phyloP scores from a whole-genome alignment of 2,113 vertebrate species.

The Reinhardtius hippoglossoides region DNA sequence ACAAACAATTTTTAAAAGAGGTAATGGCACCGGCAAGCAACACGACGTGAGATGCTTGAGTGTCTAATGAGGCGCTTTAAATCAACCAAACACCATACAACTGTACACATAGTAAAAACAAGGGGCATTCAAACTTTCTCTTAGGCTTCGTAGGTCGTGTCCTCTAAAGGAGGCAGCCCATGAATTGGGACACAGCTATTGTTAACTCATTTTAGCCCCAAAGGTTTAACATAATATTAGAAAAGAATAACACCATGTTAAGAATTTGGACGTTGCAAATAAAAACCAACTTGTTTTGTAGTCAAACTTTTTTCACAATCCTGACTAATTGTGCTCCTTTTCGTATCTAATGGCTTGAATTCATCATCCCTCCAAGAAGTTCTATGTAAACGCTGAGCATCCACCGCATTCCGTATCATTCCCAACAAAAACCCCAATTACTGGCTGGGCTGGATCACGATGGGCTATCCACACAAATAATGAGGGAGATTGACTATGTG shows the following conservation, averaged over 20 bases:
- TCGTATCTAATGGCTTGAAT: constrained; percentile 21
- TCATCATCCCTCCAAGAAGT: constrained; percentile 12
- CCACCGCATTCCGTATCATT: constrained; percentile 39
- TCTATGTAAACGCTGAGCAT: constrained; percentile 31
- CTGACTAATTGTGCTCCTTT: constrained; percentile 23
- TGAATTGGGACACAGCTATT: too few relatives aligned
- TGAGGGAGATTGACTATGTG: constrained; percentile 56
- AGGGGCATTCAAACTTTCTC: too few relatives aligned
- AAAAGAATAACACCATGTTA: not conserved
- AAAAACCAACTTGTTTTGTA: constrained; percentile 18
- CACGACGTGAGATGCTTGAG: too few relatives aligned
- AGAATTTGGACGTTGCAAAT: not conserved
- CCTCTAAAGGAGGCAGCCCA: too few relatives aligned
- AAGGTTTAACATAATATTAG: not conserved
- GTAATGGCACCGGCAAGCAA: too few relatives aligned
- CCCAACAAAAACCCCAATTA: constrained; percentile 53
- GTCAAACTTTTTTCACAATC: not conserved
- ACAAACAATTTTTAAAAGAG: too few relatives aligned
- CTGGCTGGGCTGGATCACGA: constrained; percentile 40
- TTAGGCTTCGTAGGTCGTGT: too few relatives aligned
- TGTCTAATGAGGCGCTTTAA: too few relatives aligned
- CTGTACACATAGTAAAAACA: too few relatives aligned
- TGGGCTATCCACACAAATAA: constrained; percentile 64
- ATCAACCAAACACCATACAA: too few relatives aligned
- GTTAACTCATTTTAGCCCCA: not conserved